phyloP scores from a whole-genome alignment of 2,113 vertebrate species.

The Anguilla japonica region DNA sequence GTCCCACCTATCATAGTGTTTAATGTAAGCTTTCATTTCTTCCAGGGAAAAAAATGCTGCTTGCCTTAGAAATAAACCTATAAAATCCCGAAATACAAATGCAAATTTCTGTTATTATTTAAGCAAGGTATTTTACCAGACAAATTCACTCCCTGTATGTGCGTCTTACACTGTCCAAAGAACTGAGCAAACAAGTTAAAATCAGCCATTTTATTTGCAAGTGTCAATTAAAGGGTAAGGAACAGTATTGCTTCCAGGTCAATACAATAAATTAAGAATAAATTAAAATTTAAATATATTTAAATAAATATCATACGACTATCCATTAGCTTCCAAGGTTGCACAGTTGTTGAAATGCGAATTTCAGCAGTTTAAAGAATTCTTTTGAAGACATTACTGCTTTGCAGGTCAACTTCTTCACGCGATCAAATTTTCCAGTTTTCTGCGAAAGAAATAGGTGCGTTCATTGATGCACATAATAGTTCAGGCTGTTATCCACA shows the following conservation, averaged over 20 bases:
- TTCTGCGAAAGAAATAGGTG: neutral
- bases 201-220: slow-evolving; percentile 8
- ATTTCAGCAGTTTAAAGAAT: neutral
- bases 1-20: too few relatives aligned
- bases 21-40: too few relatives aligned
- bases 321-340: neutral
- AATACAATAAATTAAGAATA: neutral
- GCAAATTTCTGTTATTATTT: neutral
- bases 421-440: too few relatives aligned
- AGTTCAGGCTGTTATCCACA: neutral
- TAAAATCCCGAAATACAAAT: too few relatives aligned
- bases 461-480: neutral
- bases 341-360: neutral
- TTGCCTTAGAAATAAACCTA: too few relatives aligned
- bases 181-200: neutral
- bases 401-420: neutral
- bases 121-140: neutral
- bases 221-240: slow-evolving; percentile 12
- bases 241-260: neutral
- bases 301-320: neutral
- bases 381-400: neutral
- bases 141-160: too few relatives aligned
- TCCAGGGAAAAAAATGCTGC: too few relatives aligned
- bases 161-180: neutral
- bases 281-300: neutral